Evolutionary conservation across 2,888 invertebrate species (phyloP), one percentile per base, ranked within the genome.

Genomic region (Ditylenchus weischeri): DNA sequence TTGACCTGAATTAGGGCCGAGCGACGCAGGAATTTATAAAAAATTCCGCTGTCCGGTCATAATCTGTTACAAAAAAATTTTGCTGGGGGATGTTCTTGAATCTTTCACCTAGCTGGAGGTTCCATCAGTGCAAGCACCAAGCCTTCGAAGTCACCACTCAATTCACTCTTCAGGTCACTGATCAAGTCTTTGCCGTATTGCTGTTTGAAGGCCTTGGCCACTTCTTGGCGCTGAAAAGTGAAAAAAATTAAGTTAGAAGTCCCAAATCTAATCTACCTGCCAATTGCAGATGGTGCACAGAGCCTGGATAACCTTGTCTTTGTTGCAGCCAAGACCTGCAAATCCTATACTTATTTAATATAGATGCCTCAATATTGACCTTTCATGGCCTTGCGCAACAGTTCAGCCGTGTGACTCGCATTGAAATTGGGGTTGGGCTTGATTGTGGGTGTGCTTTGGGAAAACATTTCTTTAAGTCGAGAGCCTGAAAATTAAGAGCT

Each of bases 211-310:
- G 76, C 75, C 11, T 68, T 87, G 29, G 89, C 88, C 77, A 93
- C 90, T 81, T 91, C 89, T 76, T 62, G 62, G n/a, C 62, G 43
- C 62, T 62, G 47, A 62, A 6, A 29, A 54, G 13, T 54, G 23
- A 10, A 54, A 29, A 54, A 54, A 54, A 7, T 21, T 2, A 21
- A 50, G 2, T 50, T 50, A 50, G 6, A 29, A 29, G 29, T 29
- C 5, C 2, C 29, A 29, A 29, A 29, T 4, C 2, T 29, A 29
- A 18, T 50, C 10, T 51, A 63, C 63, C 51, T 63, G 63, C 51
- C 51, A 51, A 43, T 93, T 92, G 74, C 89, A 89, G 62, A 94
- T 88, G 73, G 88, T 88, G 11, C 90, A 88, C 59, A 95, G 86
- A 15, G 94, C 77, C 59, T 72, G 70, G 64, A 82, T 74, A 36